Conservation (phyloP, 2,888 invertebrate genomes). For the Drosophila mercatorum region DNA sequence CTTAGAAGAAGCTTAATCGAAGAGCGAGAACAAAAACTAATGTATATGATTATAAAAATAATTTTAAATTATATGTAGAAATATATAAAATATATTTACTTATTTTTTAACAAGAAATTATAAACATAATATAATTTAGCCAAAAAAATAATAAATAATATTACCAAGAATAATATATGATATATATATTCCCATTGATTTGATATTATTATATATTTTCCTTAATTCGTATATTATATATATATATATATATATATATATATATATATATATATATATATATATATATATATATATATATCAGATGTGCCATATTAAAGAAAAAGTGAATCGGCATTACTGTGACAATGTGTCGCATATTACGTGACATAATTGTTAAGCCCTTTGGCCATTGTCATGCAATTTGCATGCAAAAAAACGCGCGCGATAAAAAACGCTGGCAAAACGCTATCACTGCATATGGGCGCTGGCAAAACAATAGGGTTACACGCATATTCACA, state of each 20-base stretch:
- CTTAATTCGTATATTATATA: neutral
- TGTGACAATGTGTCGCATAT: neutral
- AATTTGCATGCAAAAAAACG: constrained; percentile 12
- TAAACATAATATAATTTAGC: no score
- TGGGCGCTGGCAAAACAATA: constrained; percentile 10
- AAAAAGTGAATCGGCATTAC: neutral
- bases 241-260: neutral
- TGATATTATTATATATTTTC: neutral
- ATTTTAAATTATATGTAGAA: no score
- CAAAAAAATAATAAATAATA: no score
- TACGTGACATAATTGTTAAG: constrained; percentile 4
- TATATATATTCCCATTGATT: neutral
- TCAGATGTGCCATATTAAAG: neutral
- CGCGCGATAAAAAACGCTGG: constrained; percentile 14
- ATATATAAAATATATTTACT: no score
- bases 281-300: neutral
- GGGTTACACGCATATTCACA: constrained; percentile 7
- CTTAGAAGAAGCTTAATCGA: no score
- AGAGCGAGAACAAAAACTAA: no score
- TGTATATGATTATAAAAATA: no score
- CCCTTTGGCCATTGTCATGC: neutral
- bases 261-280: neutral
- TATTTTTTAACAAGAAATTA: no score
- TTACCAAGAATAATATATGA: no score
- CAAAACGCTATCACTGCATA: constrained; percentile 14